Percentiles rank a stretch among this genome's conserved stretches.
Conservation (phyloP, 2,888 invertebrate species). For the Phaonia tiefii region DNA sequence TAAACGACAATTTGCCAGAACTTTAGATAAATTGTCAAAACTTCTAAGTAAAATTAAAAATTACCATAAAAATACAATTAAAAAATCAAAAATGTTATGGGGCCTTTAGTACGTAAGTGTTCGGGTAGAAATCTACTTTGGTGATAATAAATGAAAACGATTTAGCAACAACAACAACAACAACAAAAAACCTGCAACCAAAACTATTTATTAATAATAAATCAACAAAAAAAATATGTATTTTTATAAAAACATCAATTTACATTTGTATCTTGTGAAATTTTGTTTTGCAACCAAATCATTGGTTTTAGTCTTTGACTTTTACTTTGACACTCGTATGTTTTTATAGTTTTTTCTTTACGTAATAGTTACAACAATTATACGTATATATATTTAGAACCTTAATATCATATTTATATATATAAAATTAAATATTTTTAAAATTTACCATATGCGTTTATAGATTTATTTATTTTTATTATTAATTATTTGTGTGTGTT, state of each 20-base stretch:
- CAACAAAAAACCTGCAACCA: conserved; percentile 12
- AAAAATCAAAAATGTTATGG: conserved; percentile 68
- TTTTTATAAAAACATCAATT: not conserved
- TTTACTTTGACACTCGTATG: conserved; percentile 5
- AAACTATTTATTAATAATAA: conserved; percentile 15
- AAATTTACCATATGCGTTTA: no score
- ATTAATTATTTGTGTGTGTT: conserved; percentile 62
- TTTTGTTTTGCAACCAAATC: conserved; percentile 1
- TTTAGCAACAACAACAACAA: not conserved
- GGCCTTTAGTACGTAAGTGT: conserved; percentile 81
- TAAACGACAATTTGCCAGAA: no score
- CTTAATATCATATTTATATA: conserved; percentile 1
- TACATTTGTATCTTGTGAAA: not conserved
- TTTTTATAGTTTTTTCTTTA: not conserved
- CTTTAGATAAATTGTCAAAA: conserved; percentile 40
- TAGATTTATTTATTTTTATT: conserved; percentile 9
- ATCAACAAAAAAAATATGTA: not conserved
- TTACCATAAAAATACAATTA: conserved; percentile 54
- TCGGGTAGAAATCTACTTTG: conserved; percentile 80
- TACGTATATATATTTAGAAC: not conserved
- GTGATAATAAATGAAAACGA: conserved; percentile 74
- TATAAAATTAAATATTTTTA: conserved; percentile 40
- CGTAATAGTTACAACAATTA: not conserved
- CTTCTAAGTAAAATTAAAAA: conserved; percentile 11
- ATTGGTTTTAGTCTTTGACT: conserved; percentile 1